phyloP scores from a whole-genome alignment of 2,797 vertebrate genomes.

The Dipus sagitta region DNA sequence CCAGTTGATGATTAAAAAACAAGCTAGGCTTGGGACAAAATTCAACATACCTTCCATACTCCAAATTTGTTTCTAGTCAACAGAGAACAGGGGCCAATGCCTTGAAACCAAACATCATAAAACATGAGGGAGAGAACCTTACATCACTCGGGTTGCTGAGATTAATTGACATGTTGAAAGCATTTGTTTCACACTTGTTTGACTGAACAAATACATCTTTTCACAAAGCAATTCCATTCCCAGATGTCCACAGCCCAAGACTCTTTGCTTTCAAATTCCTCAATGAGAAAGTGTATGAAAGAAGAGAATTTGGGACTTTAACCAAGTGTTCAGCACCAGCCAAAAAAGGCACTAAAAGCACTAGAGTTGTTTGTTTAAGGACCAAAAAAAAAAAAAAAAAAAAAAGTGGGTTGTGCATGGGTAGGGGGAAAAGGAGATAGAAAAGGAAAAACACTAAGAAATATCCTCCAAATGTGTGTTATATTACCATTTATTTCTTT shows the following conservation, averaged over 20 bases:
- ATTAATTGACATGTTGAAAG: constrained; percentile 81
- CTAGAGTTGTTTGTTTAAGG: background rate
- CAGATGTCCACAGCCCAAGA: constrained; percentile 56
- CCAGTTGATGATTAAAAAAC: constrained; percentile 81
- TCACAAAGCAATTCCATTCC: constrained; percentile 70
- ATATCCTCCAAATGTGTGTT: background rate
- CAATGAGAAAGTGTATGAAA: constrained; percentile 64
- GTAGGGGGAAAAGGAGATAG: background rate
- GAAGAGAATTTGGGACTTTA: constrained; percentile 31
- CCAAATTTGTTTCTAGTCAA: constrained; percentile 79
- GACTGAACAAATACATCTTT: constrained; percentile 82
- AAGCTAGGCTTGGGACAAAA: constrained; percentile 82
- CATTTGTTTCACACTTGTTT: constrained; percentile 82
- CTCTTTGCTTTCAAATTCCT: constrained; percentile 69
- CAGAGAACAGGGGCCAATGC: constrained; percentile 78
- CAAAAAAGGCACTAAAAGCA: background rate
- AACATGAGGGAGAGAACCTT: constrained; percentile 75
- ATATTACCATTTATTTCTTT: constrained; percentile 27
- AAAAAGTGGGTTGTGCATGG: background rate
- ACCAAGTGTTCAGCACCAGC: constrained; percentile 6
- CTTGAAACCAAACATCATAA: constrained; percentile 83
- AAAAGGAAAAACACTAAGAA: background rate
- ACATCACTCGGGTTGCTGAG: constrained; percentile 76
- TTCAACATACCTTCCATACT: constrained; percentile 80
- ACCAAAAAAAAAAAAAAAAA: background rate